These are phyloP conservation scores for Sinosuthora webbiana DNA, from an alignment of 2,113 vertebrate genomes.

Conservation along the genomic window DNA sequence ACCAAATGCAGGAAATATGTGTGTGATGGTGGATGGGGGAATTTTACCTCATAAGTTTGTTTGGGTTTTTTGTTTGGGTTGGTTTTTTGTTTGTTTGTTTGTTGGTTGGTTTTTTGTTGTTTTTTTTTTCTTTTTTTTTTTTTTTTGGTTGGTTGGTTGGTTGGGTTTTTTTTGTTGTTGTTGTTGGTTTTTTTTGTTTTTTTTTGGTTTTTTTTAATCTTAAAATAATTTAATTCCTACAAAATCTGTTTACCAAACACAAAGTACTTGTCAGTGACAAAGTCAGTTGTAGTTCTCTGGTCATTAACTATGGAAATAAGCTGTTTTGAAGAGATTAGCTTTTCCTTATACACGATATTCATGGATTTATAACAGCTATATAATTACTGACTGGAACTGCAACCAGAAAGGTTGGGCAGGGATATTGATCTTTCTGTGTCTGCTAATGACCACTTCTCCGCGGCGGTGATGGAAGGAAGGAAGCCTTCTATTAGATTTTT, in stretches of 20 bases:
- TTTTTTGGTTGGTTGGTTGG: no score
- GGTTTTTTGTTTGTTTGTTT: no score
- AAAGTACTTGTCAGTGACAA: neutral
- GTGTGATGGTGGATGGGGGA: neutral
- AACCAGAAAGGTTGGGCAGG: constrained; percentile 28
- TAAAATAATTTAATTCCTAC: neutral
- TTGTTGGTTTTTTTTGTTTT: no score
- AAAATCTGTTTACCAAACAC: neutral
- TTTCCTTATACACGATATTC: constrained; percentile 55
- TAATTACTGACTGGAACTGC: constrained; percentile 59
- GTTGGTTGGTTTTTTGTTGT: neutral
- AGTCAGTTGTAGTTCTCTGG: constrained; percentile 19
- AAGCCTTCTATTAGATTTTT: constrained; percentile 18
- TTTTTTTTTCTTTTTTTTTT: no score
- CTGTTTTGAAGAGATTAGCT: constrained; percentile 64
- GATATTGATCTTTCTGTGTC: constrained; percentile 47
- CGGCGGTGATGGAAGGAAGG: neutral
- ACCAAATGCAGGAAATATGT: constrained; percentile 57
- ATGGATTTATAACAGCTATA: constrained; percentile 53
- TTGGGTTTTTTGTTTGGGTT: neutral
- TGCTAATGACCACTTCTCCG: neutral
- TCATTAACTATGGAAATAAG: constrained; percentile 70
- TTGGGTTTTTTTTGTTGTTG: neutral
- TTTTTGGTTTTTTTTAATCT: neutral
- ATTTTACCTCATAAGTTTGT: neutral